Percentiles rank a stretch among this genome's conserved stretches.
These are phyloP conservation scores for Phytoseiulus persimilis DNA, from an alignment of 2,888 invertebrate species.

Conservation along the genomic window DNA sequence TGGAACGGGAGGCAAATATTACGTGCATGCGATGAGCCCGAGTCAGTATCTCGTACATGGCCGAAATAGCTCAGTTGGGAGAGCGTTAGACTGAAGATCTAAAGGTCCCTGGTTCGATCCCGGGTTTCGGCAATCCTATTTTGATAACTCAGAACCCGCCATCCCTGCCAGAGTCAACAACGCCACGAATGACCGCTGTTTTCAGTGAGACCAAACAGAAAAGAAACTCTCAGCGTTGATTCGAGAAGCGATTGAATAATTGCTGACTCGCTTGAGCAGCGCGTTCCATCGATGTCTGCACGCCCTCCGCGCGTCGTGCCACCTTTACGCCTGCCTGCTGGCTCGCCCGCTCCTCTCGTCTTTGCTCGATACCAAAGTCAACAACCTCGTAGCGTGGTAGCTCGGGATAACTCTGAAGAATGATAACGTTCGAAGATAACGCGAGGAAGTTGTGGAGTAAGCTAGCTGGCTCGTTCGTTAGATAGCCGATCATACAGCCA, in stretches of 20 bases:
- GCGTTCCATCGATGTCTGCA: neutral
- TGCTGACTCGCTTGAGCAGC: neutral
- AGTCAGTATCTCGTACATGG: neutral
- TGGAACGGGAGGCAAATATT: no score
- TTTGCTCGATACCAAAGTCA: neutral
- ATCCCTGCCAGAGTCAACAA: no score
- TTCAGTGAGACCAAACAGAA: neutral
- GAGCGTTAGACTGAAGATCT: constrained; percentile 5
- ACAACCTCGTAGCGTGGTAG: neutral
- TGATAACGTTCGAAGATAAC: neutral
- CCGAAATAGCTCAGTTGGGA: constrained; percentile 5
- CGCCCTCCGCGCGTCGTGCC: neutral
- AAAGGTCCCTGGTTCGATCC: constrained; percentile 5
- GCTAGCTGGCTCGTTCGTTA: neutral
- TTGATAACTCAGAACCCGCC: neutral
- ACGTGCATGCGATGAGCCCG: no score
- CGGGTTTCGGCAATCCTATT: neutral
- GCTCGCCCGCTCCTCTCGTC: neutral
- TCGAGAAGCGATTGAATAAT: neutral
- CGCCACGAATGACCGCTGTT: no score
- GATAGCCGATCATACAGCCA: neutral
- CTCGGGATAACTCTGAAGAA: neutral
- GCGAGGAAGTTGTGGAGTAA: neutral
- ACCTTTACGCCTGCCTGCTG: neutral
- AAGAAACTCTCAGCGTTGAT: neutral